Evolutionary conservation across 2,797 vertebrate genomes (phyloP).

Genomic region (Danio kyathit): DNA sequence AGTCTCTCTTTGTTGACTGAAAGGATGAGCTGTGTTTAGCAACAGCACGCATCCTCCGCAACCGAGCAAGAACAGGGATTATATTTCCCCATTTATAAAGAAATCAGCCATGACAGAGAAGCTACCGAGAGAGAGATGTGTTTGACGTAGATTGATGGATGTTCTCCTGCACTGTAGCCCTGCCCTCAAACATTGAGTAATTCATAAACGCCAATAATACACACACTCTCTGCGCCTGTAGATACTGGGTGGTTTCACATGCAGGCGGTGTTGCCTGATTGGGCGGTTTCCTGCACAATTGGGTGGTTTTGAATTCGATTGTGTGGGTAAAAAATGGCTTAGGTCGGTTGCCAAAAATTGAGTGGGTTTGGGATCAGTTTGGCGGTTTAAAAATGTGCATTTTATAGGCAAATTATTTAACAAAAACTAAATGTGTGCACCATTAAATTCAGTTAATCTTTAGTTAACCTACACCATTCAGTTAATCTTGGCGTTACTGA

Average conservation of each 20-base stretch:
- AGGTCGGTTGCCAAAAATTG: too few species aligned
- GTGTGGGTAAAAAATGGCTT: too few species aligned
- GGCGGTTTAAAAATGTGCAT: too few species aligned
- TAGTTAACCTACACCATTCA: too few species aligned
- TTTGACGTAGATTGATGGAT: slow-evolving; percentile 40
- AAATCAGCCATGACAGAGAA: slow-evolving; percentile 41
- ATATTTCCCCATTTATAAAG: slow-evolving; percentile 37
- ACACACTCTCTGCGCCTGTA: background rate
- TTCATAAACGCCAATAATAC: background rate
- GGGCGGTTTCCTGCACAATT: too few species aligned
- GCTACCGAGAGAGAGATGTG: slow-evolving; percentile 17
- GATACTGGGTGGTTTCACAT: background rate
- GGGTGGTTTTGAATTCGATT: too few species aligned
- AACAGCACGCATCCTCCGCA: background rate
- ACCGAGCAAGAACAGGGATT: slow-evolving; percentile 16
- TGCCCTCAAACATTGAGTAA: slow-evolving; percentile 26
- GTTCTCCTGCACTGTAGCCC: background rate
- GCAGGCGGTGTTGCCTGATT: background rate
- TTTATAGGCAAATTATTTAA: too few species aligned
- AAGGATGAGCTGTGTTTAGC: slow-evolving; percentile 37
- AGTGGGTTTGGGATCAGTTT: too few species aligned
- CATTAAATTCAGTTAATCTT: too few species aligned
- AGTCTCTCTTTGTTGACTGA: slow-evolving; percentile 30
- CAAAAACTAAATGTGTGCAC: too few species aligned
- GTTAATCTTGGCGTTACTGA: too few species aligned